Conservation (phyloP, 2,113 vertebrate species). For the Solea senegalensis region DNA sequence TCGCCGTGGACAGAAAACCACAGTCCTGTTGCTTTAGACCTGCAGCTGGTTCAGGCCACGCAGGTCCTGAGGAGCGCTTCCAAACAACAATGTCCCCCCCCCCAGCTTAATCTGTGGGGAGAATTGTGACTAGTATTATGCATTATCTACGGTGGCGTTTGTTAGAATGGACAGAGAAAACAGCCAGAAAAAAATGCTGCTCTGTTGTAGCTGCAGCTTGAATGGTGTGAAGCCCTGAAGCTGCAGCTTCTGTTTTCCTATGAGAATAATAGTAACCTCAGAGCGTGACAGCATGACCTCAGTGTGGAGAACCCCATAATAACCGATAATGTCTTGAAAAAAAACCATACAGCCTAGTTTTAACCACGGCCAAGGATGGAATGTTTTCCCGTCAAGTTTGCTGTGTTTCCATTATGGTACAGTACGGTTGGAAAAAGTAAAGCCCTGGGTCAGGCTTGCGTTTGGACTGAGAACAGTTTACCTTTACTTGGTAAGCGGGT, state of each 20-base stretch:
- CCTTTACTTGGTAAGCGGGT: too few relatives aligned
- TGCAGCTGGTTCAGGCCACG: conserved; percentile 38
- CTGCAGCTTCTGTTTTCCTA: conserved; percentile 13
- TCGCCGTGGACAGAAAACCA: conserved; percentile 48
- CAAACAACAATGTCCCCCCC: conserved; percentile 51
- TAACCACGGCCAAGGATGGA: too few relatives aligned
- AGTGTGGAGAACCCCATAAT: conserved; percentile 22
- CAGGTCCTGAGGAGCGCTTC: conserved; percentile 29
- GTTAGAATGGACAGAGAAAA: conserved; percentile 67
- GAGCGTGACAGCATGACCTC: conserved; percentile 46
- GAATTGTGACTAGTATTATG: conserved; percentile 55
- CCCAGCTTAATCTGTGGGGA: conserved; percentile 56
- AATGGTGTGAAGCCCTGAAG: conserved; percentile 38
- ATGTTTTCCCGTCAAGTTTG: too few relatives aligned
- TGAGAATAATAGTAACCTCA: conserved; percentile 36
- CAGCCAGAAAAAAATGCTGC: conserved; percentile 44
- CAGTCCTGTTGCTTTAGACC: conserved; percentile 73
- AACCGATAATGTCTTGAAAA: conserved; percentile 20
- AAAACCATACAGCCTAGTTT: too few relatives aligned
- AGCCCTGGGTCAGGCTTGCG: too few relatives aligned
- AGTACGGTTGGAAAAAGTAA: too few relatives aligned
- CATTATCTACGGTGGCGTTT: conserved; percentile 48
- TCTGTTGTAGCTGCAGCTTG: conserved; percentile 45
- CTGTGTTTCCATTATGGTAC: too few relatives aligned
- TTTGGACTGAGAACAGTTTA: too few relatives aligned